A percentile compares a stretch with the other conserved stretches of the same genome.
These are phyloP conservation scores for Abramis brama DNA, from an alignment of 2,113 vertebrate genomes.

Conservation along the genomic window DNA sequence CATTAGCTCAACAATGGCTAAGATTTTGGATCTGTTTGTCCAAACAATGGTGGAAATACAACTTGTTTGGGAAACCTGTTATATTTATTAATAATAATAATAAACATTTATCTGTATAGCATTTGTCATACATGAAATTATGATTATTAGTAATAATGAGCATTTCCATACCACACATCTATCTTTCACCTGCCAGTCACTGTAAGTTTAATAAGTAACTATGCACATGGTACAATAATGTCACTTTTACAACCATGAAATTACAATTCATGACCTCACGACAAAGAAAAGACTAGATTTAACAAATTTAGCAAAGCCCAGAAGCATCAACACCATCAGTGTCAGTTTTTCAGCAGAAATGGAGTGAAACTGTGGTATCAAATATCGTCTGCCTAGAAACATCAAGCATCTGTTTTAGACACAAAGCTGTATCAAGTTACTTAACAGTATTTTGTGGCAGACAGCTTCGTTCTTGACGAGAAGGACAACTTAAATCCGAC, in stretches of 20 bases:
- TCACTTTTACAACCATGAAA: conserved; percentile 15
- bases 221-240: background rate
- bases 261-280: background rate
- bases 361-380: background rate
- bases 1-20: background rate
- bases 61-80: background rate
- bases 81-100: background rate
- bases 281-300: background rate
- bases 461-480: background rate
- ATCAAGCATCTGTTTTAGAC: conserved; percentile 13
- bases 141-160: background rate
- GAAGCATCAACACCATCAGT: background rate
- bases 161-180: background rate
- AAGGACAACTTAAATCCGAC: background rate
- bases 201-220: conserved; percentile 9
- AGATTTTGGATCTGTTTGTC: background rate
- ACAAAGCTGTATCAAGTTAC: conserved; percentile 9
- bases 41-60: background rate
- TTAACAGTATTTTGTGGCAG: background rate
- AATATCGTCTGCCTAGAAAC: background rate
- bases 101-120: background rate
- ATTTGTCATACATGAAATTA: too few species aligned
- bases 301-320: background rate
- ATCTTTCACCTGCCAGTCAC: background rate
- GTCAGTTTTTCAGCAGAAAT: conserved; percentile 10